Evolutionary conservation across 2,113 vertebrate species (phyloP).

Genomic region (Riparia riparia): DNA sequence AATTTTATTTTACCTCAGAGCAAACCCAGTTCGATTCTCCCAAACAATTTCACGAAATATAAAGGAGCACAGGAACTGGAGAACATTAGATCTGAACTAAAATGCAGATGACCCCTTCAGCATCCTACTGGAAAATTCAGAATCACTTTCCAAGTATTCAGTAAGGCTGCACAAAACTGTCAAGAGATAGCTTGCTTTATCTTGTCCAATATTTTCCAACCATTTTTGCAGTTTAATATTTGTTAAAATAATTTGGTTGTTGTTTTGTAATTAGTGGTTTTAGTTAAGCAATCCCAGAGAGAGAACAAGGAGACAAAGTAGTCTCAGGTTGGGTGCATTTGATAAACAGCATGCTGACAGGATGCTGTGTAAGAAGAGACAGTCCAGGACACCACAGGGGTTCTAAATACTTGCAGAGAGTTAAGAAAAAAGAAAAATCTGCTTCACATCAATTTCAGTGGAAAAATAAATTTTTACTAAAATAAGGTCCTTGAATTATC

Average conservation of each 20-base stretch:
- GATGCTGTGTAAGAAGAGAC: not conserved
- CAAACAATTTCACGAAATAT: not conserved
- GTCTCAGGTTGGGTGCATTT: not conserved
- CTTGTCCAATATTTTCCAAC: not conserved
- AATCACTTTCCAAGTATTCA: not conserved
- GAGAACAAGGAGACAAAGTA: not conserved
- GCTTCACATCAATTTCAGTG: not conserved
- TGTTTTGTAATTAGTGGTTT: not conserved
- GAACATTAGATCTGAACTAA: not conserved
- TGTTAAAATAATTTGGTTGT: not conserved
- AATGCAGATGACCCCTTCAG: fast-evolving
- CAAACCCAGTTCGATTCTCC: not conserved
- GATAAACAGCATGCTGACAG: not conserved
- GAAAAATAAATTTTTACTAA: not conserved
- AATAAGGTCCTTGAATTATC: not conserved
- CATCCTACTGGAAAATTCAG: not conserved
- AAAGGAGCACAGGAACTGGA: fast-evolving
- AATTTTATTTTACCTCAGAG: not conserved
- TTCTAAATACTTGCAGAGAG: not conserved
- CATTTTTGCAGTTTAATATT: not conserved
- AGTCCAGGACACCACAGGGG: not conserved
- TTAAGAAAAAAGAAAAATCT: not conserved
- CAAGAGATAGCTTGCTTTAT: not conserved
- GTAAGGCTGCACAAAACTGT: not conserved
- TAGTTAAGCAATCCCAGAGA: not conserved